Evolutionary conservation across 2,113 vertebrate species (phyloP).

Genomic region (Neogale vison): DNA sequence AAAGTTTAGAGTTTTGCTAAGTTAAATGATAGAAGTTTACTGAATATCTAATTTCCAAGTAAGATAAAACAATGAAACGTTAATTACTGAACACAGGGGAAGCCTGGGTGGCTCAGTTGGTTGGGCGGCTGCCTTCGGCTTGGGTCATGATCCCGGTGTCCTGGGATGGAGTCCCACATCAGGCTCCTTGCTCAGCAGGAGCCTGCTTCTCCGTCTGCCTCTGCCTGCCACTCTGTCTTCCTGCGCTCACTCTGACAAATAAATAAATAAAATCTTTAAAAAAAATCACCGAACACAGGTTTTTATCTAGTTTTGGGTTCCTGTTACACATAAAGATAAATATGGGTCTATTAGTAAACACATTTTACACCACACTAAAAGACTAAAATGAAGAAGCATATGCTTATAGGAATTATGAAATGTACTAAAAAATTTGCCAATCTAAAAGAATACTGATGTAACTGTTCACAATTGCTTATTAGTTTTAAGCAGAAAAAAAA

Average conservation of each 20-base stretch:
- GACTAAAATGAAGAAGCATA: neutral
- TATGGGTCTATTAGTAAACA: neutral
- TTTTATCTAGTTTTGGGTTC: neutral
- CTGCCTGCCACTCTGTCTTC: no score
- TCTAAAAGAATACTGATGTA: neutral
- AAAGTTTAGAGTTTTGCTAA: neutral
- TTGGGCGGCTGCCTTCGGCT: no score
- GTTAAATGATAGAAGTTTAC: neutral
- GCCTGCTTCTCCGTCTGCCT: no score
- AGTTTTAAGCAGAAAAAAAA: neutral
- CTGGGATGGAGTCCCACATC: no score
- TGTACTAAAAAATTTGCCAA: neutral
- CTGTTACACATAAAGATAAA: neutral
- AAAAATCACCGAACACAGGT: neutral
- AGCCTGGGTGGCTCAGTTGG: no score
- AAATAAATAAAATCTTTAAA: no score
- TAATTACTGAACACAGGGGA: neutral
- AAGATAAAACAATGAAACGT: neutral
- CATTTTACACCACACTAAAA: neutral
- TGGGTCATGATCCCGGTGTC: no score
- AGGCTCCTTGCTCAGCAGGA: no score
- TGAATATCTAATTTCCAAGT: neutral
- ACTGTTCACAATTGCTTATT: neutral
- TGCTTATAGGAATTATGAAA: neutral
- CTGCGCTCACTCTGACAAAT: no score